Conservation (phyloP, 2,888 invertebrate genomes). For the Dryobota labecula region DNA sequence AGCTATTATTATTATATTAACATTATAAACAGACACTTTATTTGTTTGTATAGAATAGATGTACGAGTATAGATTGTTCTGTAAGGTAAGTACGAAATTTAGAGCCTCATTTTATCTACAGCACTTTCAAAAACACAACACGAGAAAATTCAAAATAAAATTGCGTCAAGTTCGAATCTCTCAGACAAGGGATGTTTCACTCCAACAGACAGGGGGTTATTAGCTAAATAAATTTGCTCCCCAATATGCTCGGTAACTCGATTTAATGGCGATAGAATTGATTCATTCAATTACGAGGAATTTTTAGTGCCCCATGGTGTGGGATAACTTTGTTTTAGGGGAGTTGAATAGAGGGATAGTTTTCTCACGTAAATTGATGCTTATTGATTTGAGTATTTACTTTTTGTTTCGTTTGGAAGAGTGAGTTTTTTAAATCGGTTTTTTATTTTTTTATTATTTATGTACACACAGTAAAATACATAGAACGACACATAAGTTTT, state of each 20-base stretch:
- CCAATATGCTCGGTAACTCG: slow-evolving; percentile 90
- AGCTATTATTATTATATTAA: no score
- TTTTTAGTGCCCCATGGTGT: slow-evolving; percentile 89
- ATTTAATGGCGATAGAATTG: slow-evolving; percentile 91
- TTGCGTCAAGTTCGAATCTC: slow-evolving; percentile 11
- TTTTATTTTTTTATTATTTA: background rate
- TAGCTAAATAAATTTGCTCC: slow-evolving; percentile 91
- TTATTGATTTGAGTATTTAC: slow-evolving; percentile 78
- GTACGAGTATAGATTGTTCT: no score
- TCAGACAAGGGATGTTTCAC: slow-evolving; percentile 79
- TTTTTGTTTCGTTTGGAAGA: slow-evolving; percentile 41
- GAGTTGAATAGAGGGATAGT: slow-evolving; percentile 79
- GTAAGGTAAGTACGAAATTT: background rate
- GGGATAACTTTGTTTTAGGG: slow-evolving; percentile 89
- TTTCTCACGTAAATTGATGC: slow-evolving; percentile 85
- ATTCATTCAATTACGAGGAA: slow-evolving; percentile 91
- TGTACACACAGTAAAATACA: no score
- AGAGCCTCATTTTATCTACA: background rate
- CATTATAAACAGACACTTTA: no score
- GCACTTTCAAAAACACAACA: background rate
- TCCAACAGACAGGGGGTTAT: slow-evolving; percentile 82
- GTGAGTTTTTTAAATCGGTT: background rate
- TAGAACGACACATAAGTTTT: background rate
- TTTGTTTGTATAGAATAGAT: no score
- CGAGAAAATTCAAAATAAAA: slow-evolving; percentile 5